Conservation (phyloP, 64 coral and sea anemone species). For the Platygyra sinensis region DNA sequence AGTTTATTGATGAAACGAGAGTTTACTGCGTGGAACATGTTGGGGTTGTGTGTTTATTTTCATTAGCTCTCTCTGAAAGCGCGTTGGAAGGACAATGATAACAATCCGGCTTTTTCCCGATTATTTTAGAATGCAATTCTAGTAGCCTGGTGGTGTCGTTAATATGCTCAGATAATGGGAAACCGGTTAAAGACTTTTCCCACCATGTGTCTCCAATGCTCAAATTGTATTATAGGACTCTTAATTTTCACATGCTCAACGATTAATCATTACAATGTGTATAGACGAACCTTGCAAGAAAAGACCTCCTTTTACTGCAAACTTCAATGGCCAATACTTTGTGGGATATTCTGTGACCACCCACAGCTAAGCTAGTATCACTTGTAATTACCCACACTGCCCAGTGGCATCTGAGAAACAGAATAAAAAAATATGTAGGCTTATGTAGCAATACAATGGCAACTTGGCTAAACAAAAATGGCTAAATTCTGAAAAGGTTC, state of each 20-base stretch:
- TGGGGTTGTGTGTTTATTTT: not conserved
- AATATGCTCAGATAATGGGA: constrained; percentile 33
- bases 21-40: not conserved
- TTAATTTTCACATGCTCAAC: constrained; percentile 23
- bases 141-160: constrained; percentile 28
- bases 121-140: constrained; percentile 28
- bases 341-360: not conserved
- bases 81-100: not conserved
- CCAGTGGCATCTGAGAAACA: constrained; percentile 29
- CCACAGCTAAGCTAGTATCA: constrained; percentile 29
- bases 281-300: constrained; percentile 6
- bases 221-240: constrained; percentile 28
- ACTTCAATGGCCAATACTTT: not conserved
- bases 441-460: constrained; percentile 8
- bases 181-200: constrained; percentile 34
- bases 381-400: constrained; percentile 12
- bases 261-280: constrained; percentile 42
- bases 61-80: not conserved
- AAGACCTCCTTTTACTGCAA: not conserved
- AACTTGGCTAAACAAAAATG: constrained; percentile 45
- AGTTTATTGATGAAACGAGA: not conserved
- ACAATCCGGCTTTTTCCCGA: constrained; percentile 7
- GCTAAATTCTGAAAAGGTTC: constrained; percentile 10
- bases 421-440: constrained; percentile 9
- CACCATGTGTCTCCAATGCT: constrained; percentile 43